These are phyloP conservation scores for Acipenser ruthenus DNA, from an alignment of 2,797 vertebrate genomes.

Conservation along the genomic window DNA sequence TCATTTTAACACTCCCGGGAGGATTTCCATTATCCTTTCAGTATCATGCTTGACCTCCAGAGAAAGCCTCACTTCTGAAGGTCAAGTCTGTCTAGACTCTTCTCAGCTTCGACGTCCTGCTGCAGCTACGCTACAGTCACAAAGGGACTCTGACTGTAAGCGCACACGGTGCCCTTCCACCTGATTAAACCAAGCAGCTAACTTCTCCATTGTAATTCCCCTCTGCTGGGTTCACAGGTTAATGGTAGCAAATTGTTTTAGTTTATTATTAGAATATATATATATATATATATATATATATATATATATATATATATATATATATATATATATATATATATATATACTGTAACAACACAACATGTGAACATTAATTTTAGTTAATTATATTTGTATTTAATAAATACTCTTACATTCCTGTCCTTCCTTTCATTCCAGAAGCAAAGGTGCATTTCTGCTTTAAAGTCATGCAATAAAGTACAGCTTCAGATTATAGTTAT, in stretches of 20 bases:
- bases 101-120: constrained; percentile 49
- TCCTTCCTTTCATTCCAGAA: no score
- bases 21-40: constrained; percentile 83
- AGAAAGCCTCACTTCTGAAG: constrained; percentile 70
- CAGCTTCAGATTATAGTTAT: no score
- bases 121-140: constrained; percentile 43
- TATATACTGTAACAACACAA: no score
- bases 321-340: no score
- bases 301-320: no score
- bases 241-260: constrained; percentile 48
- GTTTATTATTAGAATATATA: constrained; percentile 34
- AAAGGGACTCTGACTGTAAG: constrained; percentile 30
- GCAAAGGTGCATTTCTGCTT: no score
- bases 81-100: constrained; percentile 77
- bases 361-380: no score
- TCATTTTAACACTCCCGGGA: constrained; percentile 73
- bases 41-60: constrained; percentile 63
- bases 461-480: no score
- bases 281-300: no score
- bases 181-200: constrained; percentile 51
- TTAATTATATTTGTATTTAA: no score
- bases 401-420: no score
- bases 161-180: constrained; percentile 37
- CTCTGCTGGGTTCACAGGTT: constrained; percentile 58
- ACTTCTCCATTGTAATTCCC: constrained; percentile 67